Evolutionary conservation across 2,113 vertebrate genomes (phyloP), one percentile per base, ranked within the genome.

Genomic region (Atherinomorus stipes): DNA sequence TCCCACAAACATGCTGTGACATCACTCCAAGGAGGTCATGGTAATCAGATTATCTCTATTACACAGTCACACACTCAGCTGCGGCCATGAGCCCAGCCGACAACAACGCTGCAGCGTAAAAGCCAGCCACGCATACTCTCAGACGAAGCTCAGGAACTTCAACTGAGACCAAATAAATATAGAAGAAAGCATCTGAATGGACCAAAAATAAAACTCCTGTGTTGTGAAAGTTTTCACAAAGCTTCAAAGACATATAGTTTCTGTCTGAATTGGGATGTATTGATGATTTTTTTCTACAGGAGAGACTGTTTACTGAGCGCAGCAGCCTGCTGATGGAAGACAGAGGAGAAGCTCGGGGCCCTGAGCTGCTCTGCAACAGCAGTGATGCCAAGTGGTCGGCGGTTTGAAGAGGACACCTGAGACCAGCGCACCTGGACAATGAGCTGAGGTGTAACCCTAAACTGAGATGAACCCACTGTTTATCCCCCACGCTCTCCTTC

Each of bases 321-420:
- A 31, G 67, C 8, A 47, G 57, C 58, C 12, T 44, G 54, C 69
- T 72, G 80, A 71, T 45, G 58, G 85, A 78, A 79, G 84, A 87
- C 83, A 50, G 73, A 64, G 73, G 75, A 87, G 83, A 88, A 63
- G 89, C 92, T 91, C 38, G 66, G 74, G 90, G 92, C 90, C 88
- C 89, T 79, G 79, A 80, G 82, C 78, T 81, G 75, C 87, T 93
- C 84, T 72, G 85, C 89, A 64, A 88, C 88, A 57, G 38, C 75
- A 53, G 71, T 44, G 74, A 90, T 92, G 93, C 91, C 90, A 89
- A 92, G 90, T 87, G 87, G 86, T 89, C 83, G 82, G 87, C 52
- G 58, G 90, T 90, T 91, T 93, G 85, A 93, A 94, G 93, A 92
- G 90, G 93, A 94, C 76, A 94, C 92, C 92, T 90, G 93, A 94